Evolutionary conservation across 1,140 invertebrate genomes (phyloP).

Genomic region (Kradibia gibbosae): DNA sequence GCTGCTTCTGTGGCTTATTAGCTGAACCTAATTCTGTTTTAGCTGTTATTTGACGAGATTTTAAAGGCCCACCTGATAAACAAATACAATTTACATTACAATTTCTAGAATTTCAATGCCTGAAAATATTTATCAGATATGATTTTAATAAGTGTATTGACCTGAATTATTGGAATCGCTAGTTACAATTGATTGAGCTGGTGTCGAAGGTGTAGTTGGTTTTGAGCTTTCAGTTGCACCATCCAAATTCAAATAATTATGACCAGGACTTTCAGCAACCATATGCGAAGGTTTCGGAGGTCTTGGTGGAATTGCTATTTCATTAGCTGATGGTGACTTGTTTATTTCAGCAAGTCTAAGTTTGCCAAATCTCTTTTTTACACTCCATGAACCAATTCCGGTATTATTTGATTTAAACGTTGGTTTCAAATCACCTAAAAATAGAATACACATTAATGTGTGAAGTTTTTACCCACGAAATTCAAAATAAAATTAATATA

Average conservation of each 20-base stretch:
- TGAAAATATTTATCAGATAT: not conserved
- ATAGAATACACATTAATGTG: slow-evolving; percentile 16
- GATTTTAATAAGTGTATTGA: not conserved
- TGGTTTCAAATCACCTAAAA: slow-evolving; percentile 64
- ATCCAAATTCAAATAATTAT: slow-evolving; percentile 75
- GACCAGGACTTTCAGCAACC: slow-evolving; percentile 68
- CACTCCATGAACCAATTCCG: slow-evolving; percentile 76
- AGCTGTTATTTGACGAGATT: slow-evolving; percentile 74
- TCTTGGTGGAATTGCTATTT: slow-evolving; percentile 77
- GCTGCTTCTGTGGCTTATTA: slow-evolving; percentile 73
- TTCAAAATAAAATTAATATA: not conserved
- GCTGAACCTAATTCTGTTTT: slow-evolving; percentile 57
- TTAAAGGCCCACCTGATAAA: slow-evolving; percentile 70
- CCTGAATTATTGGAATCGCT: slow-evolving; percentile 80
- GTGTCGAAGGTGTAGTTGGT: slow-evolving; percentile 52
- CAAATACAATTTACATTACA: not conserved
- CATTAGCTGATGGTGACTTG: slow-evolving; percentile 55
- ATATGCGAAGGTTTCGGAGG: slow-evolving; percentile 83
- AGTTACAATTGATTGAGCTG: slow-evolving; percentile 63
- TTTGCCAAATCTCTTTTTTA: slow-evolving; percentile 75
- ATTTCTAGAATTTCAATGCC: not conserved
- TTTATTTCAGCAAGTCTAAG: slow-evolving; percentile 68
- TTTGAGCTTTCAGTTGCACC: slow-evolving; percentile 67
- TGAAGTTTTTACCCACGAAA: too few relatives aligned
- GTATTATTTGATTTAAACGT: slow-evolving; percentile 75